Base-by-base conservation (phyloP, 2,797 vertebrate species). In the Tamandua tetradactyla region DNA sequence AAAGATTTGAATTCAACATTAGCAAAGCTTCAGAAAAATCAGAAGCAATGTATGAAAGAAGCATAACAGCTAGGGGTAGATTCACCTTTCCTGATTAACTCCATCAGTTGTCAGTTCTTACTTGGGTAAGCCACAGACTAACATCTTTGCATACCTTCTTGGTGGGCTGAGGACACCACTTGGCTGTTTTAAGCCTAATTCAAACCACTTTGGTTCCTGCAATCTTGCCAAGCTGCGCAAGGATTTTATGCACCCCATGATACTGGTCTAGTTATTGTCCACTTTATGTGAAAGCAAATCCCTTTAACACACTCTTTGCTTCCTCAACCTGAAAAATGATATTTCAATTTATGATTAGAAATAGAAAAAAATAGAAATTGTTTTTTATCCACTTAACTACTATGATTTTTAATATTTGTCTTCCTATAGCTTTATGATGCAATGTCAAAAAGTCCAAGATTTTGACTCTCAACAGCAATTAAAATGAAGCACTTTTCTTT, bases 1-100 rank as follows among this genome's bases (percentile, higher is more conserved):
- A 81, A 80, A 88, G 84, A 55, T 75, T 40, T 57, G 14, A 32
- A 62, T 78, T 84, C 25, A 69, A 55, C 17, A 78, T 83, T 35
- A 62, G 64, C 10, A 49, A 55, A n/a, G 10, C 93, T 85, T 64
- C 14, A 35, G 66, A 55, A 71, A 81, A 91, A 49, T n/a, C n/a
- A n/a, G n/a, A n/a, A n/a, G n/a, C n/a, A n/a, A n/a, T n/a, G n/a
- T n/a, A n/a, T n/a, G n/a, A 10, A 22, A 76, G 37, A 75, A 59
- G 40, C 2, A 17, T 49, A 76, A 23, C 4, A 15, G 27, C 62
- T 42, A 74, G 42, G 27, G 15, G n/a, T 7, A 52, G 37, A 49
- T 22, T 22, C 14, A 44, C 5, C 55, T 82, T 78, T 90, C 69
- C 61, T 82, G 75, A 25, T 80, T 57, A n/a, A 64, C 64, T 9